Evolutionary conservation across 2,888 invertebrate species (phyloP), one percentile per base, ranked within the genome.

Genomic region (Mamestra brassicae): DNA sequence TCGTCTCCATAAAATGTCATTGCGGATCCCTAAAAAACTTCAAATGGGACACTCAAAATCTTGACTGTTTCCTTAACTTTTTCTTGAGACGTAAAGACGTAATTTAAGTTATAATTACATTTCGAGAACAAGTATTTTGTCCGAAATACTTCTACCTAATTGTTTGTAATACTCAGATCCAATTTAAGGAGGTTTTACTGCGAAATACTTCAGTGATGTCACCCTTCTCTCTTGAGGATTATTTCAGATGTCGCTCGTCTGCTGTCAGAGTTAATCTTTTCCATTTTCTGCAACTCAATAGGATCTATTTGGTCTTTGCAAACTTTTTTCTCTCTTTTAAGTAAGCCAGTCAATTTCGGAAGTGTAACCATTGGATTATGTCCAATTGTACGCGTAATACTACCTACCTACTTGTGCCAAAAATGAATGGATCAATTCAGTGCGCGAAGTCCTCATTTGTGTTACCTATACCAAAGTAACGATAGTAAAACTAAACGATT

Each of bases 71-170:
- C 38, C n/a, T 34, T 42, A 83, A 78, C 79, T 83, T 78, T 52
- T 13, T 70, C 57, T 63, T 26, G 45, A 78, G 38, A 34, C 26
- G 34, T 83, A 36, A 69, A 78, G 62, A 78, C 26, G 62, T 83
- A 83, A 78, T 78, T 83, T 78, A 78, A 78, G 52, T 78, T 83
- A 83, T 78, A 83, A 78, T 78, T 83, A 78, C 42, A 58, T 78
- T 83, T 58, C 34, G 26, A 70, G 62, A 58, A 58, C 78, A 69
- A 83, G 71, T 69, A 78, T 69, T 78, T 70, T 54, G 62, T 42
- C 42, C 34, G n/a, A 78, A 78, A 78, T 83, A 70, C 66, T 69
- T 68, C 78, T 52, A 47, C 47, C 64, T 34, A 78, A 57, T 38
- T 17, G 80, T 71, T 71, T 57, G 36, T 61, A 36, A 55, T 69